Base-by-base conservation (phyloP, 2,888 invertebrate genomes). In the Diarsia mendica region DNA sequence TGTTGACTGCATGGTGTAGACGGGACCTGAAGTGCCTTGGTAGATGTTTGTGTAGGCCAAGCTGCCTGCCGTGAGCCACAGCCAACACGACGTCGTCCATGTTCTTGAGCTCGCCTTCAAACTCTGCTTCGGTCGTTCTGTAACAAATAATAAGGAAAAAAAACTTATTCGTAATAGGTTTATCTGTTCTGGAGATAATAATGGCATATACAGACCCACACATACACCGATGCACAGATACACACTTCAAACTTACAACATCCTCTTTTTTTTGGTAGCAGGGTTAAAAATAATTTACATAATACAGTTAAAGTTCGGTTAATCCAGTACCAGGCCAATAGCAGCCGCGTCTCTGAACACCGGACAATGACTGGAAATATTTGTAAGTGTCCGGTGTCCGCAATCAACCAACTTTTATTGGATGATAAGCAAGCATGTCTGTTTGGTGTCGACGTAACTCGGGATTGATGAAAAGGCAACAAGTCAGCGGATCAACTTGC, bases 51-150 rank as follows among this genome's bases (percentile, higher is more conserved):
- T 93, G 93, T 2, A 95, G 89, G 0, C 96, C 96, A 61, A 96
- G 80, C 44, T 91, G 93, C n/a, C 89, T 91, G 11, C 96, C 96
- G 3, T 92, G 92, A 18, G 96, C 96, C 1, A 96, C 96, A 0
- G 96, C 96, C 4, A 96, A 79, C 0, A 96, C 95, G 1, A 96
- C 95, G 20, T 96, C 96, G 28, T 96, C 96, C 95, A 96, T 95
- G 53, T 87, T 95, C 49, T 86, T 90, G 1, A 95, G 89, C 0
- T 91, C 91, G 3, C 87, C 86, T 70, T 90, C 94, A 61, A 95
- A 94, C 78, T 95, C 94, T 20, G 89, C 89, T 65, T 91, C 92
- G 4, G 93, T 92, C 18, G 92, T 90, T 28, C 94, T 95, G 89
- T n/a, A 87, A 86, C 48, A 18, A 44, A n/a, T 33, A 58, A 23